Percentiles rank a stretch among this genome's conserved stretches.
phyloP scores from a whole-genome alignment of 1,140 invertebrate species.

The Tetramorium simillimum region DNA sequence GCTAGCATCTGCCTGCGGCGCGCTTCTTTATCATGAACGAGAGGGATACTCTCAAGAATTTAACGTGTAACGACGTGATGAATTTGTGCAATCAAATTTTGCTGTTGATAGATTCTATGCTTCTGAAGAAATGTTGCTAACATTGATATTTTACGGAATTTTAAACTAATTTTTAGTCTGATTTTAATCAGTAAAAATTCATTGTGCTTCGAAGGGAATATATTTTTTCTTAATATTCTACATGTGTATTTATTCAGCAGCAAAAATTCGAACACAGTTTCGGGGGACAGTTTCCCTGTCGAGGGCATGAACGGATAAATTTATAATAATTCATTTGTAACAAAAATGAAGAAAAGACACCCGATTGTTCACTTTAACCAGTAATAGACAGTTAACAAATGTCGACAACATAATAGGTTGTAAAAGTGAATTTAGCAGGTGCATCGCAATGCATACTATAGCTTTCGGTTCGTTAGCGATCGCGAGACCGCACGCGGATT shows the following conservation, averaged over 20 bases:
- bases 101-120: not conserved
- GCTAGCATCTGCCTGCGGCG: conserved; percentile 66
- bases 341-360: not conserved
- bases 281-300: not conserved
- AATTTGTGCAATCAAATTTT: not conserved
- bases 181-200: not conserved
- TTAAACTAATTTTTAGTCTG: not conserved
- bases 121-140: not conserved
- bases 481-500: conserved; percentile 29
- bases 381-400: not conserved
- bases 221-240: not conserved
- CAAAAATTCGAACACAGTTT: not conserved
- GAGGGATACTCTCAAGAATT: conserved; percentile 18
- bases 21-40: conserved; percentile 26
- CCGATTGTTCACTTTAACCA: not conserved
- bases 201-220: not conserved
- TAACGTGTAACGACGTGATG: not conserved
- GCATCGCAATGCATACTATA: conserved; percentile 27
- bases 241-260: not conserved
- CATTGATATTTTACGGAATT: not conserved
- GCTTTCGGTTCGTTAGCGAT: conserved; percentile 49
- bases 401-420: not conserved
- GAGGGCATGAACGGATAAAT: not conserved
- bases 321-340: too few relatives aligned
- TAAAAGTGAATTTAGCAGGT: conserved; percentile 46